These are phyloP conservation scores for Cynopterus brachyotis DNA, from an alignment of 2,113 vertebrate species.

Conservation along the genomic window DNA sequence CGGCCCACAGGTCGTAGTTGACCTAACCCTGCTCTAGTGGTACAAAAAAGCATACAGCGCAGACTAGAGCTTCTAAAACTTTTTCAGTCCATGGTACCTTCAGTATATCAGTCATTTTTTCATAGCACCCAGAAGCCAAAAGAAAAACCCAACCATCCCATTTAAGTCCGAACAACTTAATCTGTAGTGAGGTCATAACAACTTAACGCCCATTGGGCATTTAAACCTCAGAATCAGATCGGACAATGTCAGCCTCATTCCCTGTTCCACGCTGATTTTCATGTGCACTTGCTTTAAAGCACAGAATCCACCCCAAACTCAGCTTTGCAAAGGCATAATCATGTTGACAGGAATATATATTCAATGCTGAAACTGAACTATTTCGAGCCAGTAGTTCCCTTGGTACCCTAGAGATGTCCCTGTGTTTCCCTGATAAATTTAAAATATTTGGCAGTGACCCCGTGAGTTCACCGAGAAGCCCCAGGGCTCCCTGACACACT, in stretches of 20 bases:
- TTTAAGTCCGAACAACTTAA: not conserved
- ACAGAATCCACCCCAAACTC: not conserved
- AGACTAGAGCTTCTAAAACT: not conserved
- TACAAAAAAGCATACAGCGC: not conserved
- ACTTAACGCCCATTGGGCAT: not conserved
- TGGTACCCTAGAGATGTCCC: not conserved
- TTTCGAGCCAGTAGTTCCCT: not conserved
- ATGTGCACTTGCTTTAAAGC: not conserved
- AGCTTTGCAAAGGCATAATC: not conserved
- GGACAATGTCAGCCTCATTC: not conserved
- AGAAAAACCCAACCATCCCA: not conserved
- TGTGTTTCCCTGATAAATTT: not conserved
- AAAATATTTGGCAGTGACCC: not conserved
- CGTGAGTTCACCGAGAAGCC: not conserved
- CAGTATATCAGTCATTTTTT: not conserved
- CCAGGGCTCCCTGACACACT: not conserved
- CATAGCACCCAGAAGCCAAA: not conserved
- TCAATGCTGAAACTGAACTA: not conserved
- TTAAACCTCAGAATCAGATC: not conserved
- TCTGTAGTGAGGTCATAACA: not conserved
- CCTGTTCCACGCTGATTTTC: not conserved
- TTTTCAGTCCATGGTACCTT: not conserved
- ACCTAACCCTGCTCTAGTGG: not conserved
- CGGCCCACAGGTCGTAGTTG: not conserved
- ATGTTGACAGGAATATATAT: not conserved